phyloP scores from a whole-genome alignment of 2,113 vertebrate species.

The Craseonycteris thonglongyai region DNA sequence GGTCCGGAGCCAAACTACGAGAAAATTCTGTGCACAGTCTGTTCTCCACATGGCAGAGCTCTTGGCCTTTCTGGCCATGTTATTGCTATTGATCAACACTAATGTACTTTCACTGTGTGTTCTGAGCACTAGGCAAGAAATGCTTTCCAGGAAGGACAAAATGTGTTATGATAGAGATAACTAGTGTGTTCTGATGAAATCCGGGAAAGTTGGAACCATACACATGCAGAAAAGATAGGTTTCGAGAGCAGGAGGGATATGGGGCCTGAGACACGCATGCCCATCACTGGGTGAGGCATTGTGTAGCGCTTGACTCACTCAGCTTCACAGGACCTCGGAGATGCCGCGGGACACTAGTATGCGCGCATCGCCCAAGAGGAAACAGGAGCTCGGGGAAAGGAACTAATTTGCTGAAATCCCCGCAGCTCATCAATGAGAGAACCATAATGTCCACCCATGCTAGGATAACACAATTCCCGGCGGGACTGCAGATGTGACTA shows the following conservation, averaged over 20 bases:
- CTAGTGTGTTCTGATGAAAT: neutral
- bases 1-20: neutral
- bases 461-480: neutral
- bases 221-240: neutral
- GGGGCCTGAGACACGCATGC: rapidly evolving
- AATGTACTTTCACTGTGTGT: neutral
- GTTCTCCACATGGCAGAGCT: neutral
- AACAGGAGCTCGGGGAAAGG: neutral
- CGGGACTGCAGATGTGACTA: neutral
- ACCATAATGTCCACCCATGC: neutral
- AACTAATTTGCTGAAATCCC: neutral
- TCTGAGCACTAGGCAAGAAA: neutral
- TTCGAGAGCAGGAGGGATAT: neutral
- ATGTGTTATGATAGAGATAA: neutral
- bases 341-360: neutral
- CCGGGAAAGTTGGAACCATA: neutral
- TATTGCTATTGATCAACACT: neutral
- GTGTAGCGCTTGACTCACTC: too few species aligned
- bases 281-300: rapidly evolving
- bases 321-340: neutral
- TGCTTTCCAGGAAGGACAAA: neutral
- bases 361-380: rapidly evolving
- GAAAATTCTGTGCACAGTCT: rapidly evolving
- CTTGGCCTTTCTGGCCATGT: neutral
- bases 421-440: neutral